Conservation (phyloP, 2,113 vertebrate species). For the Petroica traversi region DNA sequence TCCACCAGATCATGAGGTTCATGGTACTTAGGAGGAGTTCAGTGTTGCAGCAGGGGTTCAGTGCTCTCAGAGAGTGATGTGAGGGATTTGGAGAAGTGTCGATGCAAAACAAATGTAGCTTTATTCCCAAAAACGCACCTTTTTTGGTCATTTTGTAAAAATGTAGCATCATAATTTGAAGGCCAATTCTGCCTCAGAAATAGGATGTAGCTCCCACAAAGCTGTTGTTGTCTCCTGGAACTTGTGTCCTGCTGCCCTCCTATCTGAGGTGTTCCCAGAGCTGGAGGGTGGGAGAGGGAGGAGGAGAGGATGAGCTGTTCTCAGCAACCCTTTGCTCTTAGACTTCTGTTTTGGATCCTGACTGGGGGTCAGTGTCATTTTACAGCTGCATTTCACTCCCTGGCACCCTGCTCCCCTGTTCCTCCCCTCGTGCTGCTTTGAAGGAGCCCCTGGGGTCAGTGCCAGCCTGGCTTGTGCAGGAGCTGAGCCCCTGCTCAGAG, state of each 20-base stretch:
- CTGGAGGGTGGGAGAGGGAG: not conserved
- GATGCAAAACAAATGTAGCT: not conserved
- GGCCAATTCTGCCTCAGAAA: not conserved
- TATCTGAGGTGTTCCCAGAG: accelerated
- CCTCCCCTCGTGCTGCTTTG: constrained; percentile 1
- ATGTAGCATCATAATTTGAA: accelerated
- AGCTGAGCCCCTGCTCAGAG: not conserved
- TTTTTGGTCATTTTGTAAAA: not conserved
- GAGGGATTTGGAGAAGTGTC: not conserved
- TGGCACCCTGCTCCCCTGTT: not conserved
- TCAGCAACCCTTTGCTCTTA: not conserved
- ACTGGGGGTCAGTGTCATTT: not conserved
- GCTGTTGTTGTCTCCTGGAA: not conserved
- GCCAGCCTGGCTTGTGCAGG: not conserved
- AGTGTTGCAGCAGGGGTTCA: not conserved
- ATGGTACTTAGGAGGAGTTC: not conserved
- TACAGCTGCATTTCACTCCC: constrained; percentile 5
- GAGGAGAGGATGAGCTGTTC: not conserved
- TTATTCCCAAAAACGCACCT: not conserved
- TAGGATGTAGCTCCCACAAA: not conserved
- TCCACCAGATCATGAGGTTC: accelerated
- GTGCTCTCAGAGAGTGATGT: not conserved
- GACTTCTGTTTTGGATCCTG: not conserved
- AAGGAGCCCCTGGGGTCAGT: constrained; percentile 19
- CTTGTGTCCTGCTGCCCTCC: not conserved